A percentile compares a stretch with the other conserved stretches of the same genome.
These are phyloP conservation scores for Lasioglossum figueresi DNA, from an alignment of 2,888 invertebrate species.

Conservation along the genomic window DNA sequence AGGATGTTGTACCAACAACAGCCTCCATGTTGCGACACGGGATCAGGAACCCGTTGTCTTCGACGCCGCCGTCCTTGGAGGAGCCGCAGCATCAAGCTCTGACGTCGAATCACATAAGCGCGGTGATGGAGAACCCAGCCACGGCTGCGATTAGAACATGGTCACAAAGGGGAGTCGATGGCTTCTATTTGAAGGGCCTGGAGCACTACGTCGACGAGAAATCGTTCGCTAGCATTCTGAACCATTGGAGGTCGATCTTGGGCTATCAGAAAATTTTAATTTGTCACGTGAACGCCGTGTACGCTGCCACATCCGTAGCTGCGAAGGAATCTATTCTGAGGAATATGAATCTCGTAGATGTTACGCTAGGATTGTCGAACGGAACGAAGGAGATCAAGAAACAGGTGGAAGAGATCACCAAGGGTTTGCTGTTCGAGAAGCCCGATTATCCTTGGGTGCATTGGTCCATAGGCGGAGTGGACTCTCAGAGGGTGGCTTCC, in stretches of 20 bases:
- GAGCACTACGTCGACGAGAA: conserved; percentile 88
- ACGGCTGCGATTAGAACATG: conserved; percentile 88
- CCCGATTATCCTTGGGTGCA: conserved; percentile 90
- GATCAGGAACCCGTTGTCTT: conserved; percentile 66
- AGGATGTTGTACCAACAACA: conserved; percentile 45
- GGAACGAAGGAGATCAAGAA: conserved; percentile 86
- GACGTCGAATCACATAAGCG: conserved; percentile 51
- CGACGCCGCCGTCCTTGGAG: conserved; percentile 56
- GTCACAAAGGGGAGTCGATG: conserved; percentile 92
- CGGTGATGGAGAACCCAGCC: conserved; percentile 79
- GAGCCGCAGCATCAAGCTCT: conserved; percentile 47
- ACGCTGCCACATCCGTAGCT: conserved; percentile 83
- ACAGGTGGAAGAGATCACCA: conserved; percentile 86
- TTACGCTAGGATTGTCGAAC: conserved; percentile 87
- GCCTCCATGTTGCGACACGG: conserved; percentile 60
- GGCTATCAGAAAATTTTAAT: conserved; percentile 88
- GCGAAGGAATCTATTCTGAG: conserved; percentile 87
- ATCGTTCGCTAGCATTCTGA: conserved; percentile 86
- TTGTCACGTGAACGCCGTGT: conserved; percentile 86
- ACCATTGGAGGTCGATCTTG: conserved; percentile 89
- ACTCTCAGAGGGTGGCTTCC: conserved; percentile 87
- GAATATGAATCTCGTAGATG: conserved; percentile 90
- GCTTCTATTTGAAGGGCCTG: conserved; percentile 94
- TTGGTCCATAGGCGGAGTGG: conserved; percentile 90
- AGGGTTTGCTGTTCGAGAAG: conserved; percentile 87